Evolutionary conservation across 2,888 invertebrate species (phyloP).

Genomic region (Clanis bilineata): DNA sequence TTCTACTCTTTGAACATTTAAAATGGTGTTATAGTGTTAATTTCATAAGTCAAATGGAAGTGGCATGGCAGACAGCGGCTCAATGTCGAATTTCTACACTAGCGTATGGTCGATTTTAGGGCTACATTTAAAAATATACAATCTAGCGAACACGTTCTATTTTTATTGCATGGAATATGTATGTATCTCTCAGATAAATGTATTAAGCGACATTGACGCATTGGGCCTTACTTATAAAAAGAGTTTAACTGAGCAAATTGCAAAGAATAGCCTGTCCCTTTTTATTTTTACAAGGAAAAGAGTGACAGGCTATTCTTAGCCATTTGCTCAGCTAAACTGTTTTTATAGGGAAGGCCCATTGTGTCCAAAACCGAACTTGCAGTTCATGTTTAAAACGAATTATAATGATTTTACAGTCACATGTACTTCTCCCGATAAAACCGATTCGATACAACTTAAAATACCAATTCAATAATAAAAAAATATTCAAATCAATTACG

Average conservation of each 20-base stretch:
- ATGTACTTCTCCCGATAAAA: not conserved
- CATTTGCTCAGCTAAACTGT: too few species aligned
- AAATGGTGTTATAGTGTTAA: not conserved
- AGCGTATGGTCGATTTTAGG: conserved; percentile 33
- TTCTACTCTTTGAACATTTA: not conserved
- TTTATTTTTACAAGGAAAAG: too few species aligned
- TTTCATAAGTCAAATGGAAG: not conserved
- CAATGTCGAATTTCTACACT: conserved; percentile 30
- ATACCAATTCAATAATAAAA: conserved; percentile 23
- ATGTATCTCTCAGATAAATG: conserved; percentile 26
- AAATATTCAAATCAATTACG: conserved; percentile 30
- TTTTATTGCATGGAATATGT: conserved; percentile 33
- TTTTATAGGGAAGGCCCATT: too few species aligned
- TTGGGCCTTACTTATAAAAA: too few species aligned
- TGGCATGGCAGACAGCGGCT: conserved; percentile 16
- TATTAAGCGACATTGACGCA: conserved; percentile 22
- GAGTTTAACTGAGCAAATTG: too few species aligned
- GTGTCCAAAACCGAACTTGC: not conserved
- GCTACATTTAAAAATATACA: conserved; percentile 35
- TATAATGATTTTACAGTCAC: not conserved
- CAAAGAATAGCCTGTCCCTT: too few species aligned
- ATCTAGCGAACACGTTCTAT: conserved; percentile 29
- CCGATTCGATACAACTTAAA: conserved; percentile 18
- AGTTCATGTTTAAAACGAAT: not conserved
- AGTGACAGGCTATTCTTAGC: too few species aligned